Conservation (phyloP, 1,140 invertebrate genomes). For the Drosophila kohkoa region DNA sequence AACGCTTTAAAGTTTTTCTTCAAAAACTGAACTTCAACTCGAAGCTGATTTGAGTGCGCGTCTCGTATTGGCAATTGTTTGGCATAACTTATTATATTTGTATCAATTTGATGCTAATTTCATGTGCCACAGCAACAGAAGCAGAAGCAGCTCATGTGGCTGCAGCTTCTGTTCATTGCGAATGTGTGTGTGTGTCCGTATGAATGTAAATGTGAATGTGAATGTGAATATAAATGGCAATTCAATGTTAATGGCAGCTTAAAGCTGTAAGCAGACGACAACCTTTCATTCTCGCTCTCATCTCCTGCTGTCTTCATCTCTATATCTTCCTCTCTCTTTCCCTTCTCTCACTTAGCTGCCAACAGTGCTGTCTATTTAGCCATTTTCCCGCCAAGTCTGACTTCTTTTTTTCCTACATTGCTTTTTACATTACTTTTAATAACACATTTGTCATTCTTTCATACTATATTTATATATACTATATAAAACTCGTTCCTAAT, state of each 20-base stretch:
- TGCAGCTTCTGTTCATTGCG: not conserved
- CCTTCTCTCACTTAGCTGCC: too few species aligned
- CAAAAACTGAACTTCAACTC: not conserved
- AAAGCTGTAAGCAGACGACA: constrained; percentile 3
- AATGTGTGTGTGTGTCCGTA: not conserved
- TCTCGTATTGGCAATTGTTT: constrained; percentile 9
- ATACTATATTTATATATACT: too few species aligned
- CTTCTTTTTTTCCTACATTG: too few species aligned
- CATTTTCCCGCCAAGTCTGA: too few species aligned
- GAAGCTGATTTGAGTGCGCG: not conserved
- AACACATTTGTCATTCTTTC: too few species aligned
- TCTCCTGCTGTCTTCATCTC: not conserved
- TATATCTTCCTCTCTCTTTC: too few species aligned
- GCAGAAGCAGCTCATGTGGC: not conserved
- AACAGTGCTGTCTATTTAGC: too few species aligned
- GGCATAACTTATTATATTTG: constrained; percentile 24
- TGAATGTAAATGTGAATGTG: not conserved
- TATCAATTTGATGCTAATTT: constrained; percentile 18
- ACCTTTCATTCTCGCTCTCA: not conserved
- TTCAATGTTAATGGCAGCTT: constrained; percentile 42
- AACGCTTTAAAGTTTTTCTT: too few species aligned
- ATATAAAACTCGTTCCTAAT: too few species aligned
- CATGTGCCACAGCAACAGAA: not conserved
- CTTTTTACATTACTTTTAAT: too few species aligned
- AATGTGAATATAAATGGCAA: constrained; percentile 35